Evolutionary conservation across 2,113 vertebrate genomes (phyloP), one percentile per base, ranked within the genome.

Genomic region (Mormoops blainvillei): DNA sequence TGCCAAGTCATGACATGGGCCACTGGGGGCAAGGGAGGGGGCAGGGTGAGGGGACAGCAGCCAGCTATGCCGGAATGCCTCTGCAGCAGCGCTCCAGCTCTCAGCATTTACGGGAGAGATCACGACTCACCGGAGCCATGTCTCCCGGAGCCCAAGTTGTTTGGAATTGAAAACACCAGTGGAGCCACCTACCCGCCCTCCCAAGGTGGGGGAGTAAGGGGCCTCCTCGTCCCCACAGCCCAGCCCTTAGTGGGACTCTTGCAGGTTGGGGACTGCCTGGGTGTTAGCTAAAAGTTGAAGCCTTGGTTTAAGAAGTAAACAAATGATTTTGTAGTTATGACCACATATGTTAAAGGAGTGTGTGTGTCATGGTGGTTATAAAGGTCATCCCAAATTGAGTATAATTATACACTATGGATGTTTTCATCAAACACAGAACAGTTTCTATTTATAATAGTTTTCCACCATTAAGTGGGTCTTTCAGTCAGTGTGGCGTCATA

Each of bases 221-320:
- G 14, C 41, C 54, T n/a, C 36, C 15, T 38, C 15, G 0, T 14
- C 43, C 45, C 73, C 16, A 38, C 14, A 6, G 5, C 86, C 36
- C 20, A 0, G 13, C 48, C 61, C 77, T 41, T 36, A 48, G 16
- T 1, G 5, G 58, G 52, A 38, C 18, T 10, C 67, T 22, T 3
- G 1, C 5, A 56, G 50, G 74, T n/a, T 8, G 36, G 31, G n/a
- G 43, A 19, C 28, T 1, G 52, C 31, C 4, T 38, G 33, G 38
- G 11, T 65, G 41, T 87, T n/a, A 9, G 54, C 38, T 50, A 20
- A 48, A 77, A 70, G 77, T 20, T 48, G 50, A 71, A 8, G 26
- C 13, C 89, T 61, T 36, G 52, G 84, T 63, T 67, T 56, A 31
- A 78, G 92, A 83, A 80, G 52, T 61, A 68, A 91, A 87, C 77